Conservation (phyloP, 2,113 vertebrate genomes). For the Pogona vitticeps region DNA sequence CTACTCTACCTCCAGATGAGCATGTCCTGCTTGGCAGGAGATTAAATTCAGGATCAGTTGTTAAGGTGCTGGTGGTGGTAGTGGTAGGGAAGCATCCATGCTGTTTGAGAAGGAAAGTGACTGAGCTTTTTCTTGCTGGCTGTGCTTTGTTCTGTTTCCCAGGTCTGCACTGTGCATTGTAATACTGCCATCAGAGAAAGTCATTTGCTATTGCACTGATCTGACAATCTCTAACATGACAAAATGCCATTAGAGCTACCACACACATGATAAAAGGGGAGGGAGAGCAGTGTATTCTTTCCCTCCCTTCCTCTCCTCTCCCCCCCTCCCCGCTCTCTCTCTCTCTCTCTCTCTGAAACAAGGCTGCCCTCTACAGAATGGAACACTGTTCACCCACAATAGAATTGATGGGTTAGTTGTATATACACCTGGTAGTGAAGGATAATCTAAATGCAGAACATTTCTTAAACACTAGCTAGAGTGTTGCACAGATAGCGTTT, state of each 20-base stretch:
- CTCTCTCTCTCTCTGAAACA: constrained; percentile 51
- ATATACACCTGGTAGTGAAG: background rate
- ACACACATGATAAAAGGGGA: background rate
- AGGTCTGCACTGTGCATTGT: constrained; percentile 23
- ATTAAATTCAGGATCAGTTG: constrained; percentile 50
- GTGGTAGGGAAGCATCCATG: constrained; percentile 23
- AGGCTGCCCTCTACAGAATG: constrained; percentile 75
- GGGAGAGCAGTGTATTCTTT: background rate
- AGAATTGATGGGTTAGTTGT: background rate
- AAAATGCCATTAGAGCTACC: constrained; percentile 19
- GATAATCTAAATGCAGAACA: background rate
- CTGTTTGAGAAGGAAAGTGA: constrained; percentile 41
- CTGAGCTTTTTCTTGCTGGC: background rate
- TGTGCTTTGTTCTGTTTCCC: constrained; percentile 41
- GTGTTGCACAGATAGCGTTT: background rate
- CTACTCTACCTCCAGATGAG: constrained; percentile 1
- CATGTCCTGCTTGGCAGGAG: constrained; percentile 33
- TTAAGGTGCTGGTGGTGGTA: constrained; percentile 18
- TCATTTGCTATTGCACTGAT: background rate
- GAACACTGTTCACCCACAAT: background rate
- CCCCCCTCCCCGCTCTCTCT: constrained; percentile 36
- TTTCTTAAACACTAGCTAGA: background rate
- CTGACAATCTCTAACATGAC: constrained; percentile 46
- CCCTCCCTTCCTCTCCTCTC: too few relatives aligned
- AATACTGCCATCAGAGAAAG: constrained; percentile 43